Base-by-base conservation (phyloP, 2,113 vertebrate species). In the Camelus bactrianus region DNA sequence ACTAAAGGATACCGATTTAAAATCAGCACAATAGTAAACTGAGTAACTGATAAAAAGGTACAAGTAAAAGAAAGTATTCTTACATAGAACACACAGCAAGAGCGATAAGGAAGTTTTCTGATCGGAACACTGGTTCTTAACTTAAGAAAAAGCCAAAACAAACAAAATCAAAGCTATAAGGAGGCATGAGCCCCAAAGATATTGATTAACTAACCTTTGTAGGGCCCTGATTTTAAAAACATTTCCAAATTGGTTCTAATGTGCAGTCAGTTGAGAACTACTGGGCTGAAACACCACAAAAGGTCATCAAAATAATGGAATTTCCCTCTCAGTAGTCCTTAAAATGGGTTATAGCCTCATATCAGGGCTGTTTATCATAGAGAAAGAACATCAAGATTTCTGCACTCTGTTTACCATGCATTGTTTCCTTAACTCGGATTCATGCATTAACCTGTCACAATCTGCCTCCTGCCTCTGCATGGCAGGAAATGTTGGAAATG, bases 331-430 rank as follows among this genome's bases (percentile, higher is more conserved):
- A 42, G 22, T 17, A 87, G n/a, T 79, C 77, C 82, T 52, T 65
- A 65, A 67, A 95, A 88, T 46, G 65, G 75, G 46, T 46, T 95
- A 62, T 54, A 86, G 30, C 92, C 35, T 88, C 56, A 0, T 35
- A 88, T 64, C 10, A 65, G 75, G 16, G 10, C 38, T 79, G 38
- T 86, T 91, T 84, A 92, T 88, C 67, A 89, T 8, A 72, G 20
- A 95, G 54, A 82, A 72, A 95, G 54, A 82, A 72, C 67, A 86
- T 89, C 91, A 80, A 89, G 93, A 84, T 72, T 96, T 93, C 86
- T 65, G 65, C 26, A 79, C 69, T 58, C 64, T 84, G 58, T 72
- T 95, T 73, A 70, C 79, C 75, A 73, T 0, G 8, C 30, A 50
- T 73, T 88, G 50, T 80, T 97, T 77, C 75, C 81, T 69, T n/a